Evolutionary conservation across 2,888 invertebrate species (phyloP), one percentile per base, ranked within the genome.

Genomic region (Platycheirus albimanus): DNA sequence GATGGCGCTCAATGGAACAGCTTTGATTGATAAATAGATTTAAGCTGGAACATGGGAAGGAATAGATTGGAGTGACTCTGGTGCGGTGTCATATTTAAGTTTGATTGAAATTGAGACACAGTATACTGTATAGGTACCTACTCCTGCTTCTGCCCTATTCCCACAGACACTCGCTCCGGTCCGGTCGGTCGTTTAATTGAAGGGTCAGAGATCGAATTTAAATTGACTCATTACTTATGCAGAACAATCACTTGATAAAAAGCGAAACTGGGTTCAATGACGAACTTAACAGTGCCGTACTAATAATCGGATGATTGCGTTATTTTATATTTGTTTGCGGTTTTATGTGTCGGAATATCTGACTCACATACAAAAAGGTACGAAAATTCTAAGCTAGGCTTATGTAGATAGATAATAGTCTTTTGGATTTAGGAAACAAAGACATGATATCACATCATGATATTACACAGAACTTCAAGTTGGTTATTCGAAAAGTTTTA

Each of bases 221-320:
- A 86, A 86, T 87, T 87, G 85, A 87, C 85, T 87, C 87, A 88
- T 87, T 76, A 71, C 63, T 75, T 83, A 79, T 79, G 66, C 83
- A 78, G 28, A 80, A 72, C 58, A 75, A 70, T 75, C 56, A 58
- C n/a, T 70, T 66, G 56, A 38, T 43, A 51, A 28, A 77, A 51
- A 70, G 41, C 17, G 41, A 64, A 63, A 47, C 64, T 49, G 56
- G 72, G 72, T 66, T 78, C 72, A 71, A 66, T 71, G 78, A 66
- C 66, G 43, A 58, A 52, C 54, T 30, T 61, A 30, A 24, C 5
- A 24, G 24, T 24, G n/a, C n/a, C n/a, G n/a, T n/a, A n/a, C n/a
- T n/a, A n/a, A n/a, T n/a, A n/a, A n/a, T n/a, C n/a, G n/a, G n/a
- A n/a, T n/a, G n/a, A n/a, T n/a, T n/a, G n/a, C n/a, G n/a, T n/a